These are phyloP conservation scores for Sycophila texana DNA, from an alignment of 2,888 invertebrate genomes.

Conservation along the genomic window DNA sequence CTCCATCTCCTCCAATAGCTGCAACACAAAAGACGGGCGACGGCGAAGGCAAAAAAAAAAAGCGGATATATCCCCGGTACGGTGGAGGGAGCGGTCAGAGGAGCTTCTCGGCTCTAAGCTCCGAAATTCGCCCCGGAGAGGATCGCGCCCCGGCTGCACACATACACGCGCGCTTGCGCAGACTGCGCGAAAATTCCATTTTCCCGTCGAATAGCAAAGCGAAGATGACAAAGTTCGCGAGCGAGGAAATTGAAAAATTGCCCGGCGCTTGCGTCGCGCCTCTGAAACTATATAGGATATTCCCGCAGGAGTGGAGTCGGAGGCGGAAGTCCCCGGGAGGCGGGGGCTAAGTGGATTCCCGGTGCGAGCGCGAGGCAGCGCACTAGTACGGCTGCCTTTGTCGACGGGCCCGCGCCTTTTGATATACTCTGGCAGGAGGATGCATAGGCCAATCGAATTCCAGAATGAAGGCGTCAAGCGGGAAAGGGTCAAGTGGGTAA, in stretches of 20 bases:
- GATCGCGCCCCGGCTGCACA: conserved; percentile 26
- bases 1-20: background rate
- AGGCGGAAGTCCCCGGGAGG: conserved; percentile 57
- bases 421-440: background rate
- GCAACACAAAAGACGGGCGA: background rate
- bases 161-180: background rate
- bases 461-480: background rate
- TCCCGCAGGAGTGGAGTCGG: conserved; percentile 63
- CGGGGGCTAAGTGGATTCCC: conserved; percentile 70
- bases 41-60: background rate
- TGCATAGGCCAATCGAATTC: conserved; percentile 36
- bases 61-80: background rate
- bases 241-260: conserved; percentile 74
- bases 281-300: conserved; percentile 47
- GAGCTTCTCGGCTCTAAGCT: background rate
- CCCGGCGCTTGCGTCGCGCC: conserved; percentile 61
- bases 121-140: conserved; percentile 19
- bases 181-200: conserved; percentile 71
- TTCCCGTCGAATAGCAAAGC: conserved; percentile 72
- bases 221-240: conserved; percentile 74
- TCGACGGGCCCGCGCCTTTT: background rate
- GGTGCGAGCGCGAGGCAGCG: conserved; percentile 62
- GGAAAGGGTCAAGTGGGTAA: background rate
- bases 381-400: conserved; percentile 55
- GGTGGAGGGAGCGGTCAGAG: conserved; percentile 11